These are phyloP conservation scores for Drosophila elegans DNA, from an alignment of 1,140 invertebrate genomes.

Conservation along the genomic window DNA sequence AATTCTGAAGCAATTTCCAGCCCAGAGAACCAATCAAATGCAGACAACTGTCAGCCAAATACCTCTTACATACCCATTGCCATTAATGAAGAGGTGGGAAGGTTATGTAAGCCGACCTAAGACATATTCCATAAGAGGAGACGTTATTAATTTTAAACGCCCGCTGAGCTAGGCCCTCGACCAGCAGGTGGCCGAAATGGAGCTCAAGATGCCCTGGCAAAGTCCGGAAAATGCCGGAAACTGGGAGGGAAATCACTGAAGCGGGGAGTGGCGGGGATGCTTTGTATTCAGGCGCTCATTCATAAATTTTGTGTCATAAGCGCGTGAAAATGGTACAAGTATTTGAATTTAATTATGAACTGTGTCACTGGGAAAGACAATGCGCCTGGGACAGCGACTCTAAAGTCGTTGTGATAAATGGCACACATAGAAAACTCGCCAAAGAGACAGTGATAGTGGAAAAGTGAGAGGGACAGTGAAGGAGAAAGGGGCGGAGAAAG, in stretches of 20 bases:
- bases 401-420: constrained; percentile 75
- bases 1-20: constrained; percentile 1
- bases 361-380: constrained; percentile 66
- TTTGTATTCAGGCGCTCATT: constrained; percentile 66
- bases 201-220: constrained; percentile 3
- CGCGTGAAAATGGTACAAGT: constrained; percentile 76
- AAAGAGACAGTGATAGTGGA: constrained; percentile 6
- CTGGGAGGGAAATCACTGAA: background rate
- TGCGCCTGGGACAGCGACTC: constrained; percentile 41
- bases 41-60: constrained; percentile 19
- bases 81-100: constrained; percentile 27
- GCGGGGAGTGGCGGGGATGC: constrained; percentile 11
- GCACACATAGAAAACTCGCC: constrained; percentile 24
- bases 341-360: constrained; percentile 84
- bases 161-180: constrained; percentile 59
- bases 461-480: background rate
- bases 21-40: constrained; percentile 24
- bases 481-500: constrained; percentile 4
- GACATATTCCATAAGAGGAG: constrained; percentile 41
- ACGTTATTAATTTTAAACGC: constrained; percentile 81
- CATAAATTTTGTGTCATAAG: constrained; percentile 80
- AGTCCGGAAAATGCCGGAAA: background rate
- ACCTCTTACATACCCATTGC: constrained; percentile 2
- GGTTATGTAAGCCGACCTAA: constrained; percentile 26
- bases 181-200: constrained; percentile 66